These are phyloP conservation scores for Gorsachius magnificus DNA, from an alignment of 2,797 vertebrate species.

Conservation along the genomic window DNA sequence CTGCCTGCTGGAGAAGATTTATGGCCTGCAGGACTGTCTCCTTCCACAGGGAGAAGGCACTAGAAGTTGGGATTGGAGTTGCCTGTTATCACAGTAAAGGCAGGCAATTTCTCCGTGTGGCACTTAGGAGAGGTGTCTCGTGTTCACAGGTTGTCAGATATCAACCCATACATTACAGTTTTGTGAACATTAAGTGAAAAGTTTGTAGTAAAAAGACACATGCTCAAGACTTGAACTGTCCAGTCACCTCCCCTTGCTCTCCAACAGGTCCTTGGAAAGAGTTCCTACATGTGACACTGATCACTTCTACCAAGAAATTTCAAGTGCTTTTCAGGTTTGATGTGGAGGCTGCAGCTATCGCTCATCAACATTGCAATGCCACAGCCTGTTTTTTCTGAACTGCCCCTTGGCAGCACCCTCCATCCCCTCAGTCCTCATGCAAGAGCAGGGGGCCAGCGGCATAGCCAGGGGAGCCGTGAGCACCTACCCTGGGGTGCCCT, in stretches of 20 bases:
- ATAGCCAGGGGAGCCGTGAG: rapidly evolving
- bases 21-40: neutral
- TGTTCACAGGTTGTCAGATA: neutral
- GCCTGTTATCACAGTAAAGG: neutral
- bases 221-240: neutral
- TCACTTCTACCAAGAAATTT: neutral
- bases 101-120: neutral
- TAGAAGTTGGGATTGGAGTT: neutral
- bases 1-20: neutral
- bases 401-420: neutral
- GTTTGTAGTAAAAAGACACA: neutral
- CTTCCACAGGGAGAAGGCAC: neutral
- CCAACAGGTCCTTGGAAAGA: neutral
- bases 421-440: neutral
- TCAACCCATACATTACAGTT: neutral
- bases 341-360: neutral
- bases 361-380: neutral
- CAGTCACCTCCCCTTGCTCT: neutral
- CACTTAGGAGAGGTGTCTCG: neutral
- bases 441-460: rapidly evolving
- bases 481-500: too few relatives aligned
- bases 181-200: neutral
- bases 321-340: neutral
- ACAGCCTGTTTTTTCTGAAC: neutral
- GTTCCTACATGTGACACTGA: neutral